phyloP scores from a whole-genome alignment of 2,888 invertebrate species.

The Patella depressa region DNA sequence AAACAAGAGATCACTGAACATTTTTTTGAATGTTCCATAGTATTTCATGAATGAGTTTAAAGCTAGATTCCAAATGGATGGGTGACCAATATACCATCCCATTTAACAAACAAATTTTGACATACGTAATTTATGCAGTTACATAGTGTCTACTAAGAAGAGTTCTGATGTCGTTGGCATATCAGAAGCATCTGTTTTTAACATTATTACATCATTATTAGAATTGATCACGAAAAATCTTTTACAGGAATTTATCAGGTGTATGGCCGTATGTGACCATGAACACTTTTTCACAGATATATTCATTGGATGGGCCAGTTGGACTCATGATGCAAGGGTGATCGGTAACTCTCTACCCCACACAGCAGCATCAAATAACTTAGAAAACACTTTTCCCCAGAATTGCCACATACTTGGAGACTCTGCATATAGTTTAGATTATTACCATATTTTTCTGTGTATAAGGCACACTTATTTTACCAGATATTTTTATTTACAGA shows the following conservation, averaged over 20 bases:
- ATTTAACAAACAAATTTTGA: not conserved
- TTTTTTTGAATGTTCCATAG: no score
- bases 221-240: not conserved
- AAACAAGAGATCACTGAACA: no score
- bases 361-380: not conserved
- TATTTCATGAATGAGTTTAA: not conserved
- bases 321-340: not conserved
- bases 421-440: not conserved
- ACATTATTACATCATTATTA: not conserved
- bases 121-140: not conserved
- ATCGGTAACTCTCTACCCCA: not conserved
- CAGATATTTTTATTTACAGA: no score
- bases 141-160: not conserved
- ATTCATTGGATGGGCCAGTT: not conserved
- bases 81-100: no score
- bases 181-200: not conserved
- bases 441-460: no score
- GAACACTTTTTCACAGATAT: not conserved
- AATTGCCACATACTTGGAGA: not conserved
- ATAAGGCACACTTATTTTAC: no score
- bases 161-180: slow-evolving; percentile 2
- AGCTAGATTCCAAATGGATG: not conserved
- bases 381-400: not conserved
- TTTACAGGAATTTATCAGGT: not conserved
- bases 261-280: no score